Evolutionary conservation across 2,113 vertebrate species (phyloP).

Genomic region (Pyrgilauda ruficollis): DNA sequence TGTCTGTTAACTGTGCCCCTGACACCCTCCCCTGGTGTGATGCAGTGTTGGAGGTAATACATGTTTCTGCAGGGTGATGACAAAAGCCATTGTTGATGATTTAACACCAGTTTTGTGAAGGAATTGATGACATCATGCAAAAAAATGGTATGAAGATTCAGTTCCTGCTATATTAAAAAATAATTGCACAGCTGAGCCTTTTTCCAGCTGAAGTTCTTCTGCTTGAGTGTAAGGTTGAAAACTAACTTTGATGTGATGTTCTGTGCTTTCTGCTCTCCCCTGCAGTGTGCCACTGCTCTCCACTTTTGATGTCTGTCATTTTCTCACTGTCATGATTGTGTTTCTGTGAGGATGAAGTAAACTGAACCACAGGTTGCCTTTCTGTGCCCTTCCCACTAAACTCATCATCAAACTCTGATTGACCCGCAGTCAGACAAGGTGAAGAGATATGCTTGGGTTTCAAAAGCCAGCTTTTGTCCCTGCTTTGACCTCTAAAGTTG

Average conservation of each 20-base stretch:
- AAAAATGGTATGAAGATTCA: neutral
- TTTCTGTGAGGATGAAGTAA: neutral
- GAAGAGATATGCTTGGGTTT: neutral
- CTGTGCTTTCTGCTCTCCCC: neutral
- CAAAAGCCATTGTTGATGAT: neutral
- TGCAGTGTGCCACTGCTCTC: neutral
- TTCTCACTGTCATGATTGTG: neutral
- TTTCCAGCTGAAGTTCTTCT: neutral
- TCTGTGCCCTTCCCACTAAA: neutral
- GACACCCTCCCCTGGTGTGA: neutral
- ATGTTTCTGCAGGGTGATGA: neutral
- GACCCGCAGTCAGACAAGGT: neutral
- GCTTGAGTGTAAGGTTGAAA: neutral
- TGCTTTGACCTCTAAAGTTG: neutral
- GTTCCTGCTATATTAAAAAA: neutral
- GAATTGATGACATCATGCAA: neutral
- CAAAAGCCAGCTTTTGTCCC: neutral
- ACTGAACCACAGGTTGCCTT: neutral
- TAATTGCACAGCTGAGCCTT: neutral
- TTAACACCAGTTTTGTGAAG: neutral
- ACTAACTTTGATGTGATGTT: neutral
- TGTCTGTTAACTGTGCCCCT: neutral
- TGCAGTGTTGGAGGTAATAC: neutral
- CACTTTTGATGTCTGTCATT: neutral
- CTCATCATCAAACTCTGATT: neutral